Base-by-base conservation (phyloP, 2,797 vertebrate species). In the Intellagama lesueurii region DNA sequence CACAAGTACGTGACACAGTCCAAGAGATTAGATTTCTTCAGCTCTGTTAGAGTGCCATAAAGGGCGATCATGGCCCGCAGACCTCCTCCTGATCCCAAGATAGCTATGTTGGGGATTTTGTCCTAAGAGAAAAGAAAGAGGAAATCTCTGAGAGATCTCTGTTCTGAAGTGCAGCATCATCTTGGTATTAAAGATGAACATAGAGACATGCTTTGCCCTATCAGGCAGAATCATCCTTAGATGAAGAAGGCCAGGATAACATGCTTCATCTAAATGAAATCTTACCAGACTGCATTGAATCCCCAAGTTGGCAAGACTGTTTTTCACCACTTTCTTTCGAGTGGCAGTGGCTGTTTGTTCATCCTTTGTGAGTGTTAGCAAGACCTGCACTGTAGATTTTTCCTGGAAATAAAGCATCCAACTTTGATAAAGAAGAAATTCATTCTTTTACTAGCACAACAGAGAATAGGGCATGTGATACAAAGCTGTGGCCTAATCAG, bases 1-100 rank as follows among this genome's bases (percentile, higher is more conserved):
- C 94, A 89, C 6, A 96, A 83, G 70, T 96, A 95, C 1, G 73
- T 95, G 60, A 94, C 19, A 7, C 88, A 69, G 44, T 96, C 95
- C 87, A 96, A 90, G 30, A 96, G 4, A 24, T 86, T 90, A 8
- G 86, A 70, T 5, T 91, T 87, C 66, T 90, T 90, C 85, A 96
- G 70, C 64, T 92, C 91, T 11, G 26, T 40, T 86, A 96, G 92
- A 66, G 91, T 90, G 4, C 94, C 94, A 9, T 92, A 91, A 32
- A 91, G 76, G 17, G 91, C 91, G 12, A 95, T 89, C 88, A 91
- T 93, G 72, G 95, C 95, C 70, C 92, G 88, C 44, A 96, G 60
- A 0, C 92, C 93, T 40, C 95, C 91, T 0, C 96, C 96, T 2
- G 96, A 94, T 81, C 87, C 94, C 83, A 96, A 81, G 30, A 95